Evolutionary conservation across 2,797 vertebrate genomes (phyloP).

Genomic region (Arrhamphus sclerolepis): DNA sequence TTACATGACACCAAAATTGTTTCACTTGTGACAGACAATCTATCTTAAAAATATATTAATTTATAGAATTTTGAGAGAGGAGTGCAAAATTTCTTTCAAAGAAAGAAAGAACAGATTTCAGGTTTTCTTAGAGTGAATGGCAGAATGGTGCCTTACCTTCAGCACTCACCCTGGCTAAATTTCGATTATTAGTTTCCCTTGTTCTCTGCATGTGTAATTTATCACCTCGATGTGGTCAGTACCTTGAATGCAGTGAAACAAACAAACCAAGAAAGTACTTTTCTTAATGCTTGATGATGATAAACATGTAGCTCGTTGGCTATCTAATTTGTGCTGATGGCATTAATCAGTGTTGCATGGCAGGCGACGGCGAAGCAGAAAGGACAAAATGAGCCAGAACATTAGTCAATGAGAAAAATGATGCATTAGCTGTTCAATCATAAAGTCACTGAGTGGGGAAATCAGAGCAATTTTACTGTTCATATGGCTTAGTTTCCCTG

Average conservation of each 20-base stretch:
- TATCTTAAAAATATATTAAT: too few species aligned
- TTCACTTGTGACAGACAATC: too few species aligned
- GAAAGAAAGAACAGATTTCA: too few species aligned
- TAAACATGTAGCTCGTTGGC: slow-evolving; percentile 76
- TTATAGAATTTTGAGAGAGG: too few species aligned
- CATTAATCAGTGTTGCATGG: slow-evolving; percentile 77
- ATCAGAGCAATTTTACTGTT: slow-evolving; percentile 62
- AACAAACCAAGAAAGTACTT: slow-evolving; percentile 52
- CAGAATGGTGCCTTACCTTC: too few species aligned
- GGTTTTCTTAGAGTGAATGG: too few species aligned
- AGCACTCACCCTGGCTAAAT: neutral
- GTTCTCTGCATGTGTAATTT: slow-evolving; percentile 40
- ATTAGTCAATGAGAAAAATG: slow-evolving; percentile 77
- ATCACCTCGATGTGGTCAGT: slow-evolving; percentile 60
- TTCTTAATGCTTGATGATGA: slow-evolving; percentile 71
- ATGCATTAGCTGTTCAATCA: slow-evolving; percentile 70
- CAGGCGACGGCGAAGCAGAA: slow-evolving; percentile 63
- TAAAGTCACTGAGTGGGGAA: slow-evolving; percentile 64
- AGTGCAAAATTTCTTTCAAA: too few species aligned
- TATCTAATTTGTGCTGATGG: slow-evolving; percentile 78
- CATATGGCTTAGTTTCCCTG: slow-evolving; percentile 24
- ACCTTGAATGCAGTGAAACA: slow-evolving; percentile 49
- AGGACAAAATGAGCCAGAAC: slow-evolving; percentile 75
- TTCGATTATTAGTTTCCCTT: slow-evolving; percentile 58
- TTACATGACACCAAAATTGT: too few species aligned